Base-by-base conservation (phyloP, 2,888 invertebrate genomes). In the Phortica magna region DNA sequence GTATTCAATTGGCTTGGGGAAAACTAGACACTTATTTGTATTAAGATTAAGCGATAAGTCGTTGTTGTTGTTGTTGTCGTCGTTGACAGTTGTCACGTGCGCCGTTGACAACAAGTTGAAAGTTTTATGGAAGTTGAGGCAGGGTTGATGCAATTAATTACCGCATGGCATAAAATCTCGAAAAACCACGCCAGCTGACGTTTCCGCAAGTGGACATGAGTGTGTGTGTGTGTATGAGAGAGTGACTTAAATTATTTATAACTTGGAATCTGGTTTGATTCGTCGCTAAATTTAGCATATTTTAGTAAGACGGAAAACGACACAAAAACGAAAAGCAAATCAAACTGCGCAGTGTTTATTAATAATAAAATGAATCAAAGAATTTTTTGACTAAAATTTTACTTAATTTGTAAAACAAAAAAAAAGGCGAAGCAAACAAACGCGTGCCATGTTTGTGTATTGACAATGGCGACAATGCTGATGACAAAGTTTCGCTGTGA, bases 341-440 rank as follows among this genome's bases (percentile, higher is more conserved):
- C 65, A 68, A 55, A 71, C 41, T 19, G 14, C 9, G 78, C 78
- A 74, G 68, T 68, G 75, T 6, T 48, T 48, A 12, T 5, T 12
- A 48, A 14, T 67, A 67, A 67, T 67, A 14, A 67, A 42, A 67
- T 17, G 41, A 5, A 65, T 17, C 31, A n/a, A 42, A 67, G 17
- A 22, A n/a, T n/a, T 43, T 70, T 17, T 71, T 68, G 1, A 31
- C 31, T 31, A 31, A 31, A 31, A 31, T 4, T 31, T 31, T 31
- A 31, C 5, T 31, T 31, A 31, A 4, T 31, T 31, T 31, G 31
- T 31, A 31, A 31, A 31, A 31, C 5, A 31, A 31, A 31, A 31
- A 31, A 31, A 31, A 31, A 31, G 5, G 31, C 31, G 31, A 31
- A 31, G 31, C 31, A 4, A 31, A 31, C 31, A 31, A 31, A 31